Evolutionary conservation across 2,797 vertebrate genomes (phyloP).

Genomic region (Mareca penelope): DNA sequence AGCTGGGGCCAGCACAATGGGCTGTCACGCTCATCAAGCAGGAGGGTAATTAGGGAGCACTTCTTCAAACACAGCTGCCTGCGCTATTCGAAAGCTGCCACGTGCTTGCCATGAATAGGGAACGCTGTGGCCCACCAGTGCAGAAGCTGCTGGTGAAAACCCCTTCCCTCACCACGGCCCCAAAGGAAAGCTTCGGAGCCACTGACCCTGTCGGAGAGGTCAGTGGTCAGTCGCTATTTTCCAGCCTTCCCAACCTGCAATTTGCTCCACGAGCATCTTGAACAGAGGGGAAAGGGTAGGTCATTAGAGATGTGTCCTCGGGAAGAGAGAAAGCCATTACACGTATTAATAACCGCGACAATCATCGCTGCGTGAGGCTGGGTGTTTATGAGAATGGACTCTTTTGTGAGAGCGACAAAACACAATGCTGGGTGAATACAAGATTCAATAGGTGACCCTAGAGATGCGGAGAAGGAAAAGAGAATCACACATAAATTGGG

Average conservation of each 20-base stretch:
- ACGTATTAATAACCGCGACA: background rate
- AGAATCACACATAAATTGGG: background rate
- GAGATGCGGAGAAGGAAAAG: background rate
- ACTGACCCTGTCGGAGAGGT: background rate
- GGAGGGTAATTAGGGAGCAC: background rate
- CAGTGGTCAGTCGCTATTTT: background rate
- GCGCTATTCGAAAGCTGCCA: background rate
- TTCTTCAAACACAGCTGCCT: constrained; percentile 2
- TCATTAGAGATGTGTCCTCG: background rate
- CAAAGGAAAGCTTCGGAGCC: background rate
- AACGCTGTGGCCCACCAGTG: rapidly evolving
- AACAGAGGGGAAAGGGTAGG: background rate
- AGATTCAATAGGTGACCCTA: background rate
- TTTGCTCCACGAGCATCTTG: background rate
- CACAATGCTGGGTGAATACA: background rate
- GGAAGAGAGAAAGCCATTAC: constrained; percentile 13
- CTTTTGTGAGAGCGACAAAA: background rate
- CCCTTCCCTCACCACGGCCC: background rate
- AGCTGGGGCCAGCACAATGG: background rate
- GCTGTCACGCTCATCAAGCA: background rate
- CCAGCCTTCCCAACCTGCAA: background rate
- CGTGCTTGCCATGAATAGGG: rapidly evolving
- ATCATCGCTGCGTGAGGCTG: background rate
- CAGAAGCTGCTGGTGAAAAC: background rate
- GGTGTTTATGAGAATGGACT: background rate